Conservation (phyloP, 2,888 invertebrate genomes). For the Hypomecis atomaria region DNA sequence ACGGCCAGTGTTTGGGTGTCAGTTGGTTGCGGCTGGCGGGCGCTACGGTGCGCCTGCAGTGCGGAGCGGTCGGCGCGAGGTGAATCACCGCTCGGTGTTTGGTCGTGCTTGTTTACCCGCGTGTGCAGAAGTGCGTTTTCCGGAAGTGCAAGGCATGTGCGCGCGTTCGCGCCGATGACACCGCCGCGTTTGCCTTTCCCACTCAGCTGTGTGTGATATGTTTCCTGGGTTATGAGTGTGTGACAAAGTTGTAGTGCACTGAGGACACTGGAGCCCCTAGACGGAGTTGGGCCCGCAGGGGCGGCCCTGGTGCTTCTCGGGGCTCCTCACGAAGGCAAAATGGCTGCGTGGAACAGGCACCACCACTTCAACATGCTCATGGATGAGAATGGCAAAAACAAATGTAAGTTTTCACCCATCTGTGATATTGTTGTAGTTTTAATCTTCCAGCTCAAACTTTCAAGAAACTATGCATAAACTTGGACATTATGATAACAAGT, state of each 20-base stretch:
- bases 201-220: slow-evolving; percentile 79
- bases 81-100: slow-evolving; percentile 79
- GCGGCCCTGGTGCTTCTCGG: slow-evolving; percentile 85
- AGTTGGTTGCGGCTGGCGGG: slow-evolving; percentile 74
- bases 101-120: slow-evolving; percentile 81
- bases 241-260: slow-evolving; percentile 81
- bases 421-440: neutral
- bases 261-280: slow-evolving; percentile 87
- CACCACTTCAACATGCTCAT: slow-evolving; percentile 89
- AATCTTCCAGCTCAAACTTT: too few relatives aligned
- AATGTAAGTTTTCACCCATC: slow-evolving; percentile 82
- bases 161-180: slow-evolving; percentile 79
- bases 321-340: slow-evolving; percentile 86
- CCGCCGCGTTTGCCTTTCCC: slow-evolving; percentile 73
- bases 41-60: slow-evolving; percentile 75
- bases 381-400: slow-evolving; percentile 88
- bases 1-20: slow-evolving; percentile 78
- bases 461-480: too few relatives aligned
- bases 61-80: slow-evolving; percentile 74
- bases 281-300: slow-evolving; percentile 86
- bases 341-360: slow-evolving; percentile 90
- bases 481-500: too few relatives aligned
- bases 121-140: slow-evolving; percentile 81
- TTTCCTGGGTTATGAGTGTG: slow-evolving; percentile 82
- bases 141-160: slow-evolving; percentile 83